Base-by-base conservation (phyloP, 2,888 invertebrate species). In the Norana najaformis region DNA sequence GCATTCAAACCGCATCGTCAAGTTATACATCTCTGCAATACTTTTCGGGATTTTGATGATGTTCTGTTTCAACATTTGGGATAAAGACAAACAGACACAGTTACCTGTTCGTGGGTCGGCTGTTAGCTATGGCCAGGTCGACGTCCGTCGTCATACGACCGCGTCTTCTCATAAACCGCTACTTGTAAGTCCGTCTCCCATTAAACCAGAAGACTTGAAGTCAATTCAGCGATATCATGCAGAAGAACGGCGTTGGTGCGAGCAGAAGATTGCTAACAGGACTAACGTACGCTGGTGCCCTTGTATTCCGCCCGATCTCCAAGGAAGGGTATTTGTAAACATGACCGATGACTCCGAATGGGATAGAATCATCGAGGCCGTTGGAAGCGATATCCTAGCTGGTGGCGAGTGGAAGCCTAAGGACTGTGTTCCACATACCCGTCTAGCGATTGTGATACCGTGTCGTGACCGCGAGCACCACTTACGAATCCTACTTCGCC, bases 401-500 rank as follows among this genome's bases (percentile, higher is more conserved):
- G 83, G 83, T 83, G 83, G 83, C 5, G 83, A 83, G 83, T 83
- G 83, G 83, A 83, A 36, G 18, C 83, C 83, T 36, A 1, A 36
- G 35, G 83, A 83, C 83, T 83, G 83, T 36, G 83, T 83, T 36
- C 30, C 83, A 35, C 83, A 36, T 11, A 83, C 83, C 35, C 83
- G 83, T 36, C 35, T 83, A 83, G 83, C 83, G 16, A 36, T 83
- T 36, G 36, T 83, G 35, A 83, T 83, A 83, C 83, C 83, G 35
- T 83, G 83, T 30, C 83, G 83, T 35, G 83, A 83, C 83, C 83
- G 83, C 35, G 83, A 83, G 16, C 34, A 36, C 36, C 83, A 83
- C 83, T 36, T 83, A 36, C 83, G 83, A 34, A 36, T 83, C 83
- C 83, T 83, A 36, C 83, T 83, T 14, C 83, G 83, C 30, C 83